These are phyloP conservation scores for Mesochorus sp. DNA, from an alignment of 2,888 invertebrate genomes.

Conservation along the genomic window DNA sequence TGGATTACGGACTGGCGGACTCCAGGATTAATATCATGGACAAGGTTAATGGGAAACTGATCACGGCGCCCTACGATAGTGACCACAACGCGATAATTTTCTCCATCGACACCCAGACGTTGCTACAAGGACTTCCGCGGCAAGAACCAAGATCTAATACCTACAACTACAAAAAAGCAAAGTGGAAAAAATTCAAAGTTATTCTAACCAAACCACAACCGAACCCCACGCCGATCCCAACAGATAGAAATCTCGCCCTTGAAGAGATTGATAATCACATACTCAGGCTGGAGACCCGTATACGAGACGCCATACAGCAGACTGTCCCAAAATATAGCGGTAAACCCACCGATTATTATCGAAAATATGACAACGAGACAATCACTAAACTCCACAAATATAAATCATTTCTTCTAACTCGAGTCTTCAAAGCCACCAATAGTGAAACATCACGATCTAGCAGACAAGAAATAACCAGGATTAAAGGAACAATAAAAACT, in stretches of 20 bases:
- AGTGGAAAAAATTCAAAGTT: conserved; percentile 41
- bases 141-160: neutral
- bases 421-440: conserved; percentile 2
- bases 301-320: conserved; percentile 2
- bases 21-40: conserved; percentile 12
- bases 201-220: neutral
- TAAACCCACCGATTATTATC: neutral
- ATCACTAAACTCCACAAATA: conserved; percentile 27
- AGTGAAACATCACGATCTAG: neutral
- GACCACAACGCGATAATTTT: conserved; percentile 36
- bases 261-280: conserved; percentile 42
- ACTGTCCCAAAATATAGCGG: neutral
- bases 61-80: conserved; percentile 39
- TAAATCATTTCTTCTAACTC: conserved; percentile 37
- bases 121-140: neutral
- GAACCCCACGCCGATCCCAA: neutral
- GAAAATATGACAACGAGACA: conserved; percentile 27
- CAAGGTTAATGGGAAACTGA: neutral
- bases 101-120: neutral
- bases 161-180: conserved; percentile 36
- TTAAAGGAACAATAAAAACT: conserved; percentile 21
- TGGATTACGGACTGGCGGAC: conserved; percentile 40
- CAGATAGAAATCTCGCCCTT: conserved; percentile 22
- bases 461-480: neutral
- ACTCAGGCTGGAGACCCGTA: neutral